Percentiles rank a stretch among this genome's conserved stretches.
These are phyloP conservation scores for Myotis yumanensis DNA, from an alignment of 2,113 vertebrate species.

Conservation along the genomic window DNA sequence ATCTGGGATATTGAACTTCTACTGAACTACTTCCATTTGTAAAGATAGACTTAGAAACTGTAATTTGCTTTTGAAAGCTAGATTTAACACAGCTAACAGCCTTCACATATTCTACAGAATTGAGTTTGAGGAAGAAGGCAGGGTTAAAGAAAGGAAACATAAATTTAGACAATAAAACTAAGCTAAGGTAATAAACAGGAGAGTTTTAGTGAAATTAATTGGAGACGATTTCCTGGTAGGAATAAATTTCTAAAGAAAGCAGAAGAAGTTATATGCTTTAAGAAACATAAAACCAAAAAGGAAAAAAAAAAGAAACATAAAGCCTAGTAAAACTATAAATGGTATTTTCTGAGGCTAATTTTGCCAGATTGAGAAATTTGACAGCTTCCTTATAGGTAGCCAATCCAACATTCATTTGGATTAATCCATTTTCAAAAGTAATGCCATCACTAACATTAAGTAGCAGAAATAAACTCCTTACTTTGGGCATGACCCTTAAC, in stretches of 20 bases:
- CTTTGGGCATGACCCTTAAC: not conserved
- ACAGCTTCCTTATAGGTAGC: not conserved
- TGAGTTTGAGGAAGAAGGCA: not conserved
- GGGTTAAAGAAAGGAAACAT: not conserved
- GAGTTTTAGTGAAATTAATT: not conserved
- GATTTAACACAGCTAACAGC: conserved; percentile 11
- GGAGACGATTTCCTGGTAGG: not conserved
- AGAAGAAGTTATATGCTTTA: conserved; percentile 37
- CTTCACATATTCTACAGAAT: not conserved
- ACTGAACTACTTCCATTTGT: conserved; percentile 62
- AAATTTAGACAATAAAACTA: conserved; percentile 39
- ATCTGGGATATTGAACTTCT: conserved; percentile 39
- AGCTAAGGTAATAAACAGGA: not conserved
- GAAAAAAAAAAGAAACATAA: not conserved
- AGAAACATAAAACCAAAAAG: not conserved
- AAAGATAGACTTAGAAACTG: conserved; percentile 47
- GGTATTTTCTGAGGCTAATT: conserved; percentile 12
- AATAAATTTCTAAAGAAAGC: conserved; percentile 44
- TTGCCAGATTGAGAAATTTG: not conserved
- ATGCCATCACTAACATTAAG: not conserved
- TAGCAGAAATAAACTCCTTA: conserved; percentile 21
- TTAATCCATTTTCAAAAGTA: conserved; percentile 43
- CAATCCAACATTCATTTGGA: not conserved
- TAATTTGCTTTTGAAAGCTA: conserved; percentile 35
- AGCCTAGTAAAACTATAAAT: not conserved